phyloP scores from a whole-genome alignment of 2,113 vertebrate genomes.

The Ciconia boyciana region DNA sequence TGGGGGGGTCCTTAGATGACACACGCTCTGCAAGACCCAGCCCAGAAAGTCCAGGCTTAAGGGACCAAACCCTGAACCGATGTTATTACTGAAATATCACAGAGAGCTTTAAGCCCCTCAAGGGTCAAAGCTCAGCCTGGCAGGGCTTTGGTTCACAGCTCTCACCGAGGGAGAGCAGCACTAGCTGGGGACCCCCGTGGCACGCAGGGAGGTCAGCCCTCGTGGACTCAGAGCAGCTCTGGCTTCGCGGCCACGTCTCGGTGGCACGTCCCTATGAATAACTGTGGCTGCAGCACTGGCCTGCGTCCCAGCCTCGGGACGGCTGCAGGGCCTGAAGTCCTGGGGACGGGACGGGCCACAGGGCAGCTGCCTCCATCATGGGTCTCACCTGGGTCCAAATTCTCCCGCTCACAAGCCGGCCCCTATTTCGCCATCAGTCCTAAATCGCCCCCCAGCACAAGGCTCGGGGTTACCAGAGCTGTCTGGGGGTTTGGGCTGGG shows the following conservation, averaged over 20 bases:
- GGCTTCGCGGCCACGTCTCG: background rate
- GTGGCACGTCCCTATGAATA: background rate
- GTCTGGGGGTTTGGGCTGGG: background rate
- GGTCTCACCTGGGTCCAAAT: background rate
- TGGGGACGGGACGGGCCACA: accelerated
- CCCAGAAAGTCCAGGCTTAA: background rate
- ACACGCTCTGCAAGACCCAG: background rate
- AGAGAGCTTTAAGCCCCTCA: background rate
- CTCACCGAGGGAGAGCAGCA: background rate
- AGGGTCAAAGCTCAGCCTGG: background rate
- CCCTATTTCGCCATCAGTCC: background rate
- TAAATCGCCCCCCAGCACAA: background rate
- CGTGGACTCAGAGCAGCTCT: background rate
- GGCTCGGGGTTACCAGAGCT: background rate
- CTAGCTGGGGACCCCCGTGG: background rate
- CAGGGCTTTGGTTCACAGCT: background rate
- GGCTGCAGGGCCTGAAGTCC: accelerated
- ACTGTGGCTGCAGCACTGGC: background rate
- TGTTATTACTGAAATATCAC: background rate
- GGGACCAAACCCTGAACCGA: background rate
- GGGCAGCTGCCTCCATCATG: background rate
- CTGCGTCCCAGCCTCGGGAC: background rate
- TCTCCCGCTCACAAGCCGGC: background rate
- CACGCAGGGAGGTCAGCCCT: accelerated
- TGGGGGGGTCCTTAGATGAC: background rate